Conservation (phyloP, 2,113 vertebrate genomes). For the Silurus glanis region DNA sequence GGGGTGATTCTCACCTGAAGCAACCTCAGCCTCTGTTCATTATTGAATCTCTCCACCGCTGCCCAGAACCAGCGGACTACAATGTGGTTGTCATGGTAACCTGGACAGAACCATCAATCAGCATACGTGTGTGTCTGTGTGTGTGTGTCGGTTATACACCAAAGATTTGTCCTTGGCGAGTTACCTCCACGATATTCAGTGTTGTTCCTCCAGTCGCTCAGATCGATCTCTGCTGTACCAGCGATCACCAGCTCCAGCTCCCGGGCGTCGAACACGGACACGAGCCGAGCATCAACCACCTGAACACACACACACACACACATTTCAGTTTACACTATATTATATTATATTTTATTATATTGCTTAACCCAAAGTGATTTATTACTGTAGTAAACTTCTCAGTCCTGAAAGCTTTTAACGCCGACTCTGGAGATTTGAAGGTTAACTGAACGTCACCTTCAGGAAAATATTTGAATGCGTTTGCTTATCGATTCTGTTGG, state of each 20-base stretch:
- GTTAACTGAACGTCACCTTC: no score
- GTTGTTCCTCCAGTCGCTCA: constrained; percentile 96
- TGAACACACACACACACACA: constrained; percentile 52
- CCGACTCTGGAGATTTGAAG: not conserved
- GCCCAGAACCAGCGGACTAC: constrained; percentile 99
- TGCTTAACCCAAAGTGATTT: not conserved
- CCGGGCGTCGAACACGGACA: constrained; percentile 95
- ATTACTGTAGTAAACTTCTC: not conserved
- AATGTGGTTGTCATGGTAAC: constrained; percentile 99
- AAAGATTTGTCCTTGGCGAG: not conserved
- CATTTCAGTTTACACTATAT: not conserved
- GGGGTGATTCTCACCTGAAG: constrained; percentile 79
- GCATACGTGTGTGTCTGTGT: not conserved
- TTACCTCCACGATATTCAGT: constrained; percentile 98
- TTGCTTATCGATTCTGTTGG: no score
- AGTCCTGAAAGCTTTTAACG: not conserved
- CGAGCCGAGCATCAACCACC: constrained; percentile 95
- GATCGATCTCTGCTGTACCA: constrained; percentile 95
- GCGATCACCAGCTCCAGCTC: constrained; percentile 98
- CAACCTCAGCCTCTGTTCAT: constrained; percentile 93
- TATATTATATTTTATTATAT: no score
- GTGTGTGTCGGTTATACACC: not conserved
- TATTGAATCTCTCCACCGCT: constrained; percentile 98
- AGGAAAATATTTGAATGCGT: no score
- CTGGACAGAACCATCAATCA: constrained; percentile 63